phyloP scores from a whole-genome alignment of 2,888 invertebrate species.

The Pollenia griseotomentosa region DNA sequence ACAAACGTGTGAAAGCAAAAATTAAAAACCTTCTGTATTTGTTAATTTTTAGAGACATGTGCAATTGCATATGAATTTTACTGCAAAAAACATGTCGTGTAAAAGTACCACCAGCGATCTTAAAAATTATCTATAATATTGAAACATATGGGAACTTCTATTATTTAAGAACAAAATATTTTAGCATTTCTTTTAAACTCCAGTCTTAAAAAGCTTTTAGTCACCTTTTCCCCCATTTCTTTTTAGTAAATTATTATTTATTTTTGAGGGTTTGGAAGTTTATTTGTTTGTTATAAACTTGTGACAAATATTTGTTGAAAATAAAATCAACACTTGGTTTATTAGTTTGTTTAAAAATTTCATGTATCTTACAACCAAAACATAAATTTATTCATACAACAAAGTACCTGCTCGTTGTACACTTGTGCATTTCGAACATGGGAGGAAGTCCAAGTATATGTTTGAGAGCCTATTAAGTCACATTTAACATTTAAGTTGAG shows the following conservation, averaged over 20 bases:
- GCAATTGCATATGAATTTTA: too few species aligned
- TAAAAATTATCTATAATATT: too few species aligned
- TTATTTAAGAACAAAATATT: too few species aligned
- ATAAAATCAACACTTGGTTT: constrained; percentile 32
- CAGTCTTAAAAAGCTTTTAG: neutral
- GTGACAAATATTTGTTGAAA: constrained; percentile 20
- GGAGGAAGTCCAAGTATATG: constrained; percentile 19
- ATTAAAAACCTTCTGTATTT: too few species aligned
- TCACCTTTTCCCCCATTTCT: neutral
- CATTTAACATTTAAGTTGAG: constrained; percentile 8
- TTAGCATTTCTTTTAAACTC: too few species aligned
- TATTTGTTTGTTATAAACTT: neutral
- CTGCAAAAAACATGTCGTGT: too few species aligned
- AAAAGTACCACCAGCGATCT: too few species aligned
- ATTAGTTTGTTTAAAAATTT: neutral
- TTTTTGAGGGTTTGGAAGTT: neutral
- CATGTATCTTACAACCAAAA: constrained; percentile 23
- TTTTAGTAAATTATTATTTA: neutral
- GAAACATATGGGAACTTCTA: too few species aligned
- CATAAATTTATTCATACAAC: constrained; percentile 27
- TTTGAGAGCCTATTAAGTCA: neutral
- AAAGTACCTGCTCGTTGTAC: neutral
- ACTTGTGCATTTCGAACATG: constrained; percentile 4
- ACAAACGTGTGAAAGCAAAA: too few species aligned
- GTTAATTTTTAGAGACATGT: too few species aligned